Evolutionary conservation across 2,113 vertebrate genomes (phyloP).

Genomic region (Paramisgurnus dabryanus): DNA sequence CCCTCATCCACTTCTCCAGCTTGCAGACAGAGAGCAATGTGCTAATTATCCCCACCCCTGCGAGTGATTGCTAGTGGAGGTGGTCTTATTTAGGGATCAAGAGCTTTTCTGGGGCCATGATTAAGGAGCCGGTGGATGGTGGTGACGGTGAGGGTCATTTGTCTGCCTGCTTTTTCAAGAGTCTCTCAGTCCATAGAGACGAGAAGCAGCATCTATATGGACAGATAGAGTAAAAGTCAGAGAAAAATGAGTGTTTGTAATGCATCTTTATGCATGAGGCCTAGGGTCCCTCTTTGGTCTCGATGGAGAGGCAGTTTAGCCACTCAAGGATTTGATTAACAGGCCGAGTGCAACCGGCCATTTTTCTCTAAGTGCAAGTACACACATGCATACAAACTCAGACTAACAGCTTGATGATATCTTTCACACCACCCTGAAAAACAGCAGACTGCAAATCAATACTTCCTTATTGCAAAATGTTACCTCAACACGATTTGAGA

Average conservation of each 20-base stretch:
- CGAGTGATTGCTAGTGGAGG: conserved; percentile 48
- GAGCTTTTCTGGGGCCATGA: conserved; percentile 37
- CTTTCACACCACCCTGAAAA: conserved; percentile 37
- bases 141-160: conserved; percentile 45
- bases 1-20: conserved; percentile 15
- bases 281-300: conserved; percentile 37
- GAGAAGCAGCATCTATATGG: conserved; percentile 17
- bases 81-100: conserved; percentile 46
- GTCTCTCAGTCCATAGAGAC: conserved; percentile 51
- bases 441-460: conserved; percentile 35
- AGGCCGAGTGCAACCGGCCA: conserved; percentile 48
- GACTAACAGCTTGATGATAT: conserved; percentile 41
- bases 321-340: conserved; percentile 61
- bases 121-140: conserved; percentile 18
- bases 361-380: conserved; percentile 55
- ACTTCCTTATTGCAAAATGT: conserved; percentile 29
- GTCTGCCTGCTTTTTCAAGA: conserved; percentile 46
- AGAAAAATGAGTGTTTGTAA: conserved; percentile 45
- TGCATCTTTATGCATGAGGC: conserved; percentile 64
- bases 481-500: conserved; percentile 10
- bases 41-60: conserved; percentile 39
- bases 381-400: conserved; percentile 39
- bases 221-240: conserved; percentile 40
- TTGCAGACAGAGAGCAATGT: conserved; percentile 14
- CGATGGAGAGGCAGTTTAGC: conserved; percentile 59